A percentile compares a stretch with the other conserved stretches of the same genome.
Conservation (phyloP, 2,888 invertebrate species). For the Cactoblastis cactorum region DNA sequence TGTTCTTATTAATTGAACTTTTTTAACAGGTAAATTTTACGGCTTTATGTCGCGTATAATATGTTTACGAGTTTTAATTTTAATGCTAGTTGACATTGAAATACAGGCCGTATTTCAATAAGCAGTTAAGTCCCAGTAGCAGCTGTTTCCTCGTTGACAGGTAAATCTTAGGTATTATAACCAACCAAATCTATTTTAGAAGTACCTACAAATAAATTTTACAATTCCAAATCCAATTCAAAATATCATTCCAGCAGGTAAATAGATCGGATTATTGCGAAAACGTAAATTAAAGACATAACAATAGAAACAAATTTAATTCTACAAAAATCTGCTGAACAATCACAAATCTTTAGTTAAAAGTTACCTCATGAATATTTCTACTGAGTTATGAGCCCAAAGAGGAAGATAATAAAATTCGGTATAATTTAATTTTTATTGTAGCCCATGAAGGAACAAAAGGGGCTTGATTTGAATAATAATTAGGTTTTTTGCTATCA, state of each 20-base stretch:
- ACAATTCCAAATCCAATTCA: no score
- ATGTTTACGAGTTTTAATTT: neutral
- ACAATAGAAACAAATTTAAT: constrained; percentile 1
- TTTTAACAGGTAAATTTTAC: neutral
- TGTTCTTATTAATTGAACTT: neutral
- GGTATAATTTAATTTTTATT: constrained; percentile 65
- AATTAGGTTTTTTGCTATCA: constrained; percentile 41
- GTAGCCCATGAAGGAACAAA: constrained; percentile 54
- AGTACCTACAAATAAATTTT: no score
- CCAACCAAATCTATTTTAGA: neutral
- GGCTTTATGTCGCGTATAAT: neutral
- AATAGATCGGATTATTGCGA: neutral
- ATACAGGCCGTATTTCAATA: neutral
- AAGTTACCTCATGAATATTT: constrained; percentile 65
- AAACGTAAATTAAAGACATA: neutral
- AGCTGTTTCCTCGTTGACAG: neutral
- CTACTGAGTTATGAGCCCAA: constrained; percentile 56
- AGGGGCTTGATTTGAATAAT: constrained; percentile 57
- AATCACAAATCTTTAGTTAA: constrained; percentile 52
- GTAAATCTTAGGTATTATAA: neutral
- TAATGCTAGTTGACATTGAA: constrained; percentile 1
- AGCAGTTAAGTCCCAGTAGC: neutral
- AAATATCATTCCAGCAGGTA: no score
- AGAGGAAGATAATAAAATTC: constrained; percentile 64
- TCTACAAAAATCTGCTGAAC: constrained; percentile 17